Conservation (phyloP, 2,113 vertebrate species). For the Promerops cafer region DNA sequence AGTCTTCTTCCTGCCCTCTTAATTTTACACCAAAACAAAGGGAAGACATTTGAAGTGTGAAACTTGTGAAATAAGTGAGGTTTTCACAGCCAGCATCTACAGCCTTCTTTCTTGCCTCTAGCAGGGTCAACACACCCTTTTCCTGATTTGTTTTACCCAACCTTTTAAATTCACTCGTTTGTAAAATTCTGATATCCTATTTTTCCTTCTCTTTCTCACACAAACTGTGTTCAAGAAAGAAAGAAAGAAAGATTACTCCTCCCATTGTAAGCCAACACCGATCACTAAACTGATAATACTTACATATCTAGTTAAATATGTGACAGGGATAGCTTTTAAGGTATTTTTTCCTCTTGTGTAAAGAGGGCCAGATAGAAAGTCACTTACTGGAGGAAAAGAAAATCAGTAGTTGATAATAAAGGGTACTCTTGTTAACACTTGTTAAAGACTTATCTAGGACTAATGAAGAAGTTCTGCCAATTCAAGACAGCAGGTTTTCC, state of each 20-base stretch:
- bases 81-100: not conserved
- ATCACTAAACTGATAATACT: not conserved
- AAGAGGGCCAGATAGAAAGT: not conserved
- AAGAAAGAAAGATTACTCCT: not conserved
- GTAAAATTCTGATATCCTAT: not conserved
- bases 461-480: not conserved
- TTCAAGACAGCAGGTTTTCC: not conserved
- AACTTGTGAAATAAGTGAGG: not conserved
- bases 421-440: not conserved
- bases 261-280: not conserved
- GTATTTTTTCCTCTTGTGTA: not conserved
- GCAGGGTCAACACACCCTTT: not conserved
- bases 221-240: not conserved
- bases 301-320: not conserved
- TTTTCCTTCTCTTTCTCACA: not conserved
- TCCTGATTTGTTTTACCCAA: not conserved
- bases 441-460: not conserved
- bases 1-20: not conserved
- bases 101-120: not conserved
- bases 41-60: not conserved
- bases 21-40: not conserved
- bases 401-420: not conserved
- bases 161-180: not conserved
- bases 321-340: not conserved
- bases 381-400: not conserved